Evolutionary conservation across 1,140 invertebrate species (phyloP).

Genomic region (Uloborus diversus): DNA sequence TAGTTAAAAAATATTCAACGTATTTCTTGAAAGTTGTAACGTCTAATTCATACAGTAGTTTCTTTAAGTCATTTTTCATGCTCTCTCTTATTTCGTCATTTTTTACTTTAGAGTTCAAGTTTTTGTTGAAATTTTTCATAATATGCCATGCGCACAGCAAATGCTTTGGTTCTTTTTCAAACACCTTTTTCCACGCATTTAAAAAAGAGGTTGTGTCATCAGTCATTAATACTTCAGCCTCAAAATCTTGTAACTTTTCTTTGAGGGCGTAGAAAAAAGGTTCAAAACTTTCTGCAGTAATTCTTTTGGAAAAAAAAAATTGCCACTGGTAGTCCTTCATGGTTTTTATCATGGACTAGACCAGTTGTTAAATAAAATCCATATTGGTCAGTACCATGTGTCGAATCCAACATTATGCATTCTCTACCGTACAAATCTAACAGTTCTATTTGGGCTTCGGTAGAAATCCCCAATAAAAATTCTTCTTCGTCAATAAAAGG

Average conservation of each 20-base stretch:
- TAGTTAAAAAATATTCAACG: neutral
- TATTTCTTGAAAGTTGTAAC: neutral
- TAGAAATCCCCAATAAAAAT: neutral
- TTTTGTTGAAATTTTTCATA: neutral
- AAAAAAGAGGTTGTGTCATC: conserved; percentile 9
- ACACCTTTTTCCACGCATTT: neutral
- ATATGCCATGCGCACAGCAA: conserved; percentile 19
- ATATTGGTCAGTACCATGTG: neutral
- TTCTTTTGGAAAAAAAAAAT: neutral
- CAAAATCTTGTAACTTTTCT: neutral
- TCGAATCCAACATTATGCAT: neutral
- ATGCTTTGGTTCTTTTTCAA: neutral
- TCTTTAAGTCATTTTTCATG: neutral
- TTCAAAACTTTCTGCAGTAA: neutral
- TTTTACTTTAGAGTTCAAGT: neutral
- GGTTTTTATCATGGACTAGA: conserved; percentile 8
- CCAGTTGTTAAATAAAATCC: neutral
- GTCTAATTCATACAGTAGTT: neutral
- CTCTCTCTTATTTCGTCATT: too few species aligned
- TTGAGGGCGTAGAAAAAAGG: conserved; percentile 3
- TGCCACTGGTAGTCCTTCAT: conserved; percentile 8
- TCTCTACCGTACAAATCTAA: neutral
- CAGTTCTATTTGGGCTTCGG: neutral
- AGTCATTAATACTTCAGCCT: neutral
- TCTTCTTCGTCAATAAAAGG: neutral